Evolutionary conservation across 2,797 vertebrate species (phyloP), one percentile per base, ranked within the genome.

Genomic region (Fundulus diaphanus): DNA sequence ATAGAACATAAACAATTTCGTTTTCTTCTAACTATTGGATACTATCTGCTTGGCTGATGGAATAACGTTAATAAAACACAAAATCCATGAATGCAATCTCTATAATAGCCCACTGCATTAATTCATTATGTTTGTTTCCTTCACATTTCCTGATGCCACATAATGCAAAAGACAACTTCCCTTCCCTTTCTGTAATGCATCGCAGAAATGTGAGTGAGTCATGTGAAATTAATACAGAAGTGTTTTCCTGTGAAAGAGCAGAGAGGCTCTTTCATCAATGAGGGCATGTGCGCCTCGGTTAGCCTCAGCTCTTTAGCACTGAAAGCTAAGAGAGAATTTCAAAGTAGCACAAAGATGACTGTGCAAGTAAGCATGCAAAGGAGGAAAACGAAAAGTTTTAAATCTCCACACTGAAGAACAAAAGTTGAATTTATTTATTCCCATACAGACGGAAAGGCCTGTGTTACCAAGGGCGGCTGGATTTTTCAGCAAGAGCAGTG

Each of bases 181-280:
- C 77, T 80, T 75, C 61, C 31, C 65, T 66, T 46, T 78, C 49
- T 56, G 65, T 70, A 70, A 77, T 54, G 71, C 81, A 71, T 69
- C 79, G 70, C 72, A 80, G 73, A 83, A 84, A 79, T 52, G 67
- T 74, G 57, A 11, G 46, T 63, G 76, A 79, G 70, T 85, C 79
- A 84, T 81, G 78, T 75, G 78, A 74, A 72, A 84, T 88, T 85
- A 78, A 85, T 82, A 82, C 78, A 59, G 54, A 82, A 84, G 83
- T 73, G 70, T 84, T 89, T 81, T 72, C n/a, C 74, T 49, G 59
- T 76, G 73, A 66, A 71, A 66, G 72, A 13, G 85, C 79, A 79
- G 73, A 75, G 75, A 75, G 59, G 37, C 75, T 85, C 78, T 76
- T 84, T 85, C 69, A 84, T 88, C 80, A 79, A 70, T 12, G 57